Evolutionary conservation across 2,113 vertebrate genomes (phyloP), one percentile per base, ranked within the genome.

Genomic region (Phyllostomus hastatus): DNA sequence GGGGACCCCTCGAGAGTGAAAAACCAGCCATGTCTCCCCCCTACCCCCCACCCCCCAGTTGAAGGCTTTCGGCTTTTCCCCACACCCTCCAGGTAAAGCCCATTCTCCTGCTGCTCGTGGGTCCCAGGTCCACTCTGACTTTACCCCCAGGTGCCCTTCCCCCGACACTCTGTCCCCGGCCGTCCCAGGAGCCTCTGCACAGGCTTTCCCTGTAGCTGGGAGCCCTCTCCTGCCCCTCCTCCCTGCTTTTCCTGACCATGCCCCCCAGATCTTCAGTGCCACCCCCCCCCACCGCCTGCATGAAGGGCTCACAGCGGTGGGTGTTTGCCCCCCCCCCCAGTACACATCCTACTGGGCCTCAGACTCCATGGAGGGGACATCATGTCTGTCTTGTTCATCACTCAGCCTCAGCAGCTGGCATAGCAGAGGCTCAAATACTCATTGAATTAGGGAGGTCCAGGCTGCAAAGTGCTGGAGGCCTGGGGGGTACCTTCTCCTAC

Each of bases 251-350:
- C 50, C 54, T 38, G 11, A 31, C 31, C 35, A 22, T 20, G 33
- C 33, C 81, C 19, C 35, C 41, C 41, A 43, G 26, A 11, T 7
- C 91, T 41, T 81, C 92, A 46, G 35, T 2, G 11, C 46, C 46
- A 20, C 26, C 41, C 91, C n/a, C 15, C 17, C 26, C 57, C 75
- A 16, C 95, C 93, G 95, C 82, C 78, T 86, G 61, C 67, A 43
- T 81, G 54, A 64, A 14, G 72, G 64, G 20, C 41, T 50, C 35
- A 28, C 33, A 0, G 50, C 17, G 1, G 16, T 0, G 0, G 1
- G 10, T 17, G 22, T 22, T 12, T 31, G 4, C 14, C 26, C 31
- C 52, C 26, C 19, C 2, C 19, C 16, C 24, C 52, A 75, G 78
- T 31, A 52, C 31, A 10, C 16, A 26, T 8, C 50, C 66, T 1